Percentiles rank a stretch among this genome's conserved stretches.
These are phyloP conservation scores for Syndactyla subalaris DNA, from an alignment of 2,797 vertebrate genomes.

Conservation along the genomic window DNA sequence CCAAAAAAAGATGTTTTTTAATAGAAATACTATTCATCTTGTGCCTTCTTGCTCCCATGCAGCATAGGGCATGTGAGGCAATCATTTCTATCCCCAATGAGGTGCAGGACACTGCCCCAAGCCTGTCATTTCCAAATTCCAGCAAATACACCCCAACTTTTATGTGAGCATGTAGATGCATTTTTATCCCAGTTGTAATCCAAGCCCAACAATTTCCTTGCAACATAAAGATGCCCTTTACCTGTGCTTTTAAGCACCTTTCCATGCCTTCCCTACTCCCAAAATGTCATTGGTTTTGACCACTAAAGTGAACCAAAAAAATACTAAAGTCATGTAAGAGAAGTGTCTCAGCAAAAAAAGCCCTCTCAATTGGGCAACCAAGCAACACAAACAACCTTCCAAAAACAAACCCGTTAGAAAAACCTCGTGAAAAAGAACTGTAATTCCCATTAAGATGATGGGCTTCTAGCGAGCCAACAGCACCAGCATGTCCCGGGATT, in stretches of 20 bases:
- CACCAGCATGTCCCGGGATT: neutral
- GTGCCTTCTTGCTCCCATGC: neutral
- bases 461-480: neutral
- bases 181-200: neutral
- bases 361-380: neutral
- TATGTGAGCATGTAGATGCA: rapidly evolving
- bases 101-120: neutral
- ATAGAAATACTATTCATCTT: neutral
- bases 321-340: neutral
- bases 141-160: neutral
- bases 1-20: neutral
- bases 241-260: neutral
- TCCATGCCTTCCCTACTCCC: neutral
- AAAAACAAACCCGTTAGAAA: neutral
- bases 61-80: neutral
- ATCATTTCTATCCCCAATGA: neutral
- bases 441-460: neutral
- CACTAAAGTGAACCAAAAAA: neutral
- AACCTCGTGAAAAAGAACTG: neutral
- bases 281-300: neutral
- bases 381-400: neutral
- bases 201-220: neutral
- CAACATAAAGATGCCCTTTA: neutral
- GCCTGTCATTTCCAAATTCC: neutral
- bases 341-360: neutral